Evolutionary conservation across 2,888 invertebrate genomes (phyloP).

Genomic region (Noctua fimbriata): DNA sequence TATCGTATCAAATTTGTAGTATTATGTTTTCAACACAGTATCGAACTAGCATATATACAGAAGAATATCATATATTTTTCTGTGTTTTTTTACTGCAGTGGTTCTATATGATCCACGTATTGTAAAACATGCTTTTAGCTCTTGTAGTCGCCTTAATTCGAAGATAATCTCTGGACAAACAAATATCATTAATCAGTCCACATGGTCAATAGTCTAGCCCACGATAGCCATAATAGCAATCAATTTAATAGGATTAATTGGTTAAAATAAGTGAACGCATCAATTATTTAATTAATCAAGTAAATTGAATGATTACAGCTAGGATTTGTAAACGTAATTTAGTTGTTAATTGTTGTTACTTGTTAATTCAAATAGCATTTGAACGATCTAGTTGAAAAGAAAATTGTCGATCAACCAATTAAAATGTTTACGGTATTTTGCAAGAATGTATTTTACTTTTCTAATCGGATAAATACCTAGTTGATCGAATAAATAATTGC

Average conservation of each 20-base stretch:
- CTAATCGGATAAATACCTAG: conserved; percentile 2
- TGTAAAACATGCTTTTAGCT: too few relatives aligned
- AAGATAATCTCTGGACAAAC: conserved; percentile 23
- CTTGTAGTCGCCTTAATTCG: too few relatives aligned
- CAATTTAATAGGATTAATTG: conserved; percentile 49
- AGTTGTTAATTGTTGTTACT: conserved; percentile 8
- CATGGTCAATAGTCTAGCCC: neutral
- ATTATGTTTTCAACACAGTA: too few relatives aligned
- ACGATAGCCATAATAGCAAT: conserved; percentile 24
- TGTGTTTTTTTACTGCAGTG: too few relatives aligned
- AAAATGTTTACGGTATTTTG: conserved; percentile 2
- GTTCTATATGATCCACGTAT: too few relatives aligned
- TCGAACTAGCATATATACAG: too few relatives aligned
- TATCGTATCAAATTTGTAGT: too few relatives aligned
- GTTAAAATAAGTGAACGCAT: conserved; percentile 25
- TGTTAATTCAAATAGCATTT: conserved; percentile 17
- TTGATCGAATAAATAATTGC: neutral
- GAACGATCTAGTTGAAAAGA: conserved; percentile 27
- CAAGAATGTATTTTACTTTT: conserved; percentile 5
- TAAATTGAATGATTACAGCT: conserved; percentile 49
- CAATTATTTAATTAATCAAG: conserved; percentile 57
- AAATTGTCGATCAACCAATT: conserved; percentile 30
- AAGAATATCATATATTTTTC: too few relatives aligned
- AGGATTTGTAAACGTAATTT: conserved; percentile 38
- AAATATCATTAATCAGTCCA: conserved; percentile 8